Conservation (phyloP, 2,888 invertebrate species). For the Trachelus iudaicus region DNA sequence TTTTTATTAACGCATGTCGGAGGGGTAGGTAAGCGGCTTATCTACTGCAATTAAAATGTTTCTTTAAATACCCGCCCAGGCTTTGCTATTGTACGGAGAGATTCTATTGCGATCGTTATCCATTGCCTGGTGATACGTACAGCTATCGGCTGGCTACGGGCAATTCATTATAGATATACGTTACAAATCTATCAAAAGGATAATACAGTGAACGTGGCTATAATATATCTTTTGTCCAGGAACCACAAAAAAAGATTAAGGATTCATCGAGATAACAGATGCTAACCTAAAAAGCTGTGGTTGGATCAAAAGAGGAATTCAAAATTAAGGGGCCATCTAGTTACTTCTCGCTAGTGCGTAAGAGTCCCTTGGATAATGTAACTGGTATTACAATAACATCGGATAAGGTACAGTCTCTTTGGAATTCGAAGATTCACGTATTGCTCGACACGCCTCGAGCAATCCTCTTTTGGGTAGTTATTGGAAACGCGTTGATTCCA, state of each 20-base stretch:
- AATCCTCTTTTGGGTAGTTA: neutral
- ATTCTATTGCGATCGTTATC: neutral
- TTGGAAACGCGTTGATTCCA: neutral
- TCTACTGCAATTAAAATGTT: conserved; percentile 62
- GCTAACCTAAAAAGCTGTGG: neutral
- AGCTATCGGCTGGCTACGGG: neutral
- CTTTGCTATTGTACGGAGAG: neutral
- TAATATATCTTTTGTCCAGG: neutral
- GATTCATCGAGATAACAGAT: neutral
- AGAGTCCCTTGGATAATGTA: neutral
- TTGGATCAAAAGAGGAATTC: neutral
- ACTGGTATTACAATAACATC: neutral
- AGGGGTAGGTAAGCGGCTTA: conserved; percentile 58
- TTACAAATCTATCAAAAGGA: neutral
- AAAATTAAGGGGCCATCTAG: neutral
- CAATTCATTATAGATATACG: neutral
- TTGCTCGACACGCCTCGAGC: neutral
- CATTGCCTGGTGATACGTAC: neutral
- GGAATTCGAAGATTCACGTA: neutral
- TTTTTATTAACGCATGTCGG: conserved; percentile 51
- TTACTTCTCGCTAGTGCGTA: neutral
- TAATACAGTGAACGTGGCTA: neutral
- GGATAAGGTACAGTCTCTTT: neutral
- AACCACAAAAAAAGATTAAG: neutral
- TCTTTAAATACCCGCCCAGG: conserved; percentile 52